phyloP scores from a whole-genome alignment of 2,888 invertebrate genomes.

The Agrochola macilenta region DNA sequence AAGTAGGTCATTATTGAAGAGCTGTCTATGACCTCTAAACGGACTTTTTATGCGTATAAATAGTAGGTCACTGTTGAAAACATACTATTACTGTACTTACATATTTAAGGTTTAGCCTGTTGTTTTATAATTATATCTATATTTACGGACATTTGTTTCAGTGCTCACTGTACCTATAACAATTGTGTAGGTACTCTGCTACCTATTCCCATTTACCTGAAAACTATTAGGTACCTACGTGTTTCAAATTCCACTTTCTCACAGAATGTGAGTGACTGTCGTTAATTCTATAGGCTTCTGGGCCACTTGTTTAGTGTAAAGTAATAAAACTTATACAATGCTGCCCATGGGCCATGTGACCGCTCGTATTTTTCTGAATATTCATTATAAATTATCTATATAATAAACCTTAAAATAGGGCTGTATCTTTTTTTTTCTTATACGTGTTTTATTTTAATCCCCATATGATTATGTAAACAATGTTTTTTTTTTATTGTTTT shows the following conservation, averaged over 20 bases:
- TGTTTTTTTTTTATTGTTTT: no score
- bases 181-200: not conserved
- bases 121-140: not conserved
- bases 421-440: no score
- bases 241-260: not conserved
- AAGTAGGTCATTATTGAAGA: constrained; percentile 43
- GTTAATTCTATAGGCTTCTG: not conserved
- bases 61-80: constrained; percentile 2
- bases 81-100: not conserved
- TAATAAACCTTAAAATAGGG: no score
- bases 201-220: not conserved
- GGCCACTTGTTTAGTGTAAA: not conserved
- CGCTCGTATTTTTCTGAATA: no score
- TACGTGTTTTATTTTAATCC: no score
- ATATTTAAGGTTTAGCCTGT: not conserved
- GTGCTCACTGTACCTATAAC: not conserved
- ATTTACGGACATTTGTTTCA: not conserved
- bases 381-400: no score
- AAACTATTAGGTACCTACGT: not conserved
- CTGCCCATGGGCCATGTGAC: no score
- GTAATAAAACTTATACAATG: not conserved
- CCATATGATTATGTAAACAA: no score
- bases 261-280: not conserved
- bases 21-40: constrained; percentile 6
- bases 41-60: constrained; percentile 7